Percentiles rank a stretch among this genome's conserved stretches.
Conservation (phyloP, 35 echinoderm and acorn worm species). For the Ophioderma brevispina region DNA sequence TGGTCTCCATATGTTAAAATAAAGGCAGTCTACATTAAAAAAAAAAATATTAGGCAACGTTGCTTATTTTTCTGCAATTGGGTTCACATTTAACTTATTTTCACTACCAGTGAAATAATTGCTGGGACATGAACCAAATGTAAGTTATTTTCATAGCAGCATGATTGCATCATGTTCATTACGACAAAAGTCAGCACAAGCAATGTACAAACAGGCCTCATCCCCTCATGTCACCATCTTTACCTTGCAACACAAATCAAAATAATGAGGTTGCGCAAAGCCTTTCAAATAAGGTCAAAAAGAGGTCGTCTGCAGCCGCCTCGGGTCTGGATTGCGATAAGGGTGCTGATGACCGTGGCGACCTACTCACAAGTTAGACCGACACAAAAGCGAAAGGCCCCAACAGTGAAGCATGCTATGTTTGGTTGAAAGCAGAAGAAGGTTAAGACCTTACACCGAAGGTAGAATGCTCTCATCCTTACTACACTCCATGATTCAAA, state of each 20-base stretch:
- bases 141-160: no score
- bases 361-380: neutral
- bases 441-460: neutral
- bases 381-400: neutral
- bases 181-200: no score
- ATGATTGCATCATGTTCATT: no score
- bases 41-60: no score
- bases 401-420: neutral
- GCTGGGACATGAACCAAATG: no score
- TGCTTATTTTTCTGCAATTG: no score
- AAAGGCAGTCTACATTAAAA: no score
- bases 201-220: neutral
- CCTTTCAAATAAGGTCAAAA: neutral
- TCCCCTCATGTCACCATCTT: neutral
- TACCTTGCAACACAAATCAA: conserved; percentile 2
- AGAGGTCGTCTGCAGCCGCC: neutral
- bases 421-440: neutral
- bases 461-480: neutral
- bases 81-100: no score
- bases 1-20: no score
- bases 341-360: neutral
- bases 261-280: conserved; percentile 2
- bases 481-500: neutral
- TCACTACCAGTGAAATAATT: no score
- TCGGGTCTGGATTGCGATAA: neutral